Evolutionary conservation across 2,797 vertebrate genomes (phyloP).

Genomic region (Phrynocephalus forsythii): DNA sequence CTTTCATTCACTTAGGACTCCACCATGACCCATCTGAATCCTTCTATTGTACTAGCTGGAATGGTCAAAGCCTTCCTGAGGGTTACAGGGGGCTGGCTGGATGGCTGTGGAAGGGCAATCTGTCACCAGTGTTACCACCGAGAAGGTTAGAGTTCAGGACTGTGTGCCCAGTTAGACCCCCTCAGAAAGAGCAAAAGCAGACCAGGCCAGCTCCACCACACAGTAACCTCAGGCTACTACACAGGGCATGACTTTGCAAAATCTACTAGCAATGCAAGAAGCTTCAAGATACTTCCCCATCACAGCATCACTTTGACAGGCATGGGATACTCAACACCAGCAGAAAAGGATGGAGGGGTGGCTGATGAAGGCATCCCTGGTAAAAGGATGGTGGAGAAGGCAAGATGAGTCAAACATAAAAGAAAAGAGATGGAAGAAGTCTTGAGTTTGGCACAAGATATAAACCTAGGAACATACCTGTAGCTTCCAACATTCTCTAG

Average conservation of each 20-base stretch:
- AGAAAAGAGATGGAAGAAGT: neutral
- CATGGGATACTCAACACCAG: neutral
- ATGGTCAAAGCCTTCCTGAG: neutral
- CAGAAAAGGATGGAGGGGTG: neutral
- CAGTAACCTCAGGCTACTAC: neutral
- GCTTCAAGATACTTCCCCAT: neutral
- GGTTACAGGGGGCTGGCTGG: neutral
- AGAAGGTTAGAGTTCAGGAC: neutral
- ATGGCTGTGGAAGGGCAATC: neutral
- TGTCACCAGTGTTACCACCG: neutral
- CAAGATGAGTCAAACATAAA: neutral
- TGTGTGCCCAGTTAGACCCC: neutral
- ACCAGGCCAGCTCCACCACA: neutral
- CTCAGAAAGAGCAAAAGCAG: neutral
- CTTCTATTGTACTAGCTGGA: slow-evolving; percentile 1
- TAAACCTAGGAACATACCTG: neutral
- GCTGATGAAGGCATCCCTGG: too few relatives aligned
- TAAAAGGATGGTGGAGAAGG: neutral
- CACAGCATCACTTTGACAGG: neutral
- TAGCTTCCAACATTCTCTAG: neutral
- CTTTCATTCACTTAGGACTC: slow-evolving; percentile 3
- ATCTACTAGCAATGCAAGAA: neutral
- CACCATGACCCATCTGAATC: neutral
- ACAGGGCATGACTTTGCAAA: neutral
- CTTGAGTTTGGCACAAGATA: neutral